Base-by-base conservation (phyloP, 2,113 vertebrate species). In the Stercorarius parasiticus region DNA sequence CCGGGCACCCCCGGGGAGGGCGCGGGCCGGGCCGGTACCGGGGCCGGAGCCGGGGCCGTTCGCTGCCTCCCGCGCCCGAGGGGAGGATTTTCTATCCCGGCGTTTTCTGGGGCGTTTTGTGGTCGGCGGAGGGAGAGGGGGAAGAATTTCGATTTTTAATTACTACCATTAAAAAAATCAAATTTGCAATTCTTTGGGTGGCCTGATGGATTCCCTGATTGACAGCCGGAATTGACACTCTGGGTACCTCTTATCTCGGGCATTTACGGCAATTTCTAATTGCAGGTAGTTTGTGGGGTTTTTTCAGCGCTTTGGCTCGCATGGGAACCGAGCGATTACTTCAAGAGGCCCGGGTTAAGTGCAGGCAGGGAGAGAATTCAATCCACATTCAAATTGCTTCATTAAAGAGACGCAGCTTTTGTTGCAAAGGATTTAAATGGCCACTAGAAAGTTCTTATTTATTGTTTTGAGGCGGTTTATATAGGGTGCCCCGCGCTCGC, bases 191-290 rank as follows among this genome's bases (percentile, higher is more conserved):
- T 99, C 99, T 99, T 99, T 99, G 98, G 98, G 98, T 99, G 99
- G 99, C 99, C 99, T 99, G 98, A 99, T 99, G 98, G 98, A 98
- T 99, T 98, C 96, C 92, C 97, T 99, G 99, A 99, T 99, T 99
- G 99, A 99, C 99, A 99, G 99, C 97, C 99, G 99, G 99, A 99
- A 99, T 99, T 99, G 99, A 99, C 99, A 99, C 99, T 99, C 98
- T 98, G 98, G 98, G 98, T 98, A 98, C 98, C 99, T 99, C 99
- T 99, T 99, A 99, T 99, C 98, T 98, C 96, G 98, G 96, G 98
- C 99, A 99, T 99, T 99, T 98, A 98, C 98, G 98, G 98, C 99
- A 99, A 98, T 99, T 99, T 99, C 99, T 99, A 99, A 99, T 99
- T 99, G 99, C 99, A 99, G 99, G 99, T 99, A 99, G 99, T 99